phyloP scores from a whole-genome alignment of 2,888 invertebrate genomes.

The Conchocele bisecta region DNA sequence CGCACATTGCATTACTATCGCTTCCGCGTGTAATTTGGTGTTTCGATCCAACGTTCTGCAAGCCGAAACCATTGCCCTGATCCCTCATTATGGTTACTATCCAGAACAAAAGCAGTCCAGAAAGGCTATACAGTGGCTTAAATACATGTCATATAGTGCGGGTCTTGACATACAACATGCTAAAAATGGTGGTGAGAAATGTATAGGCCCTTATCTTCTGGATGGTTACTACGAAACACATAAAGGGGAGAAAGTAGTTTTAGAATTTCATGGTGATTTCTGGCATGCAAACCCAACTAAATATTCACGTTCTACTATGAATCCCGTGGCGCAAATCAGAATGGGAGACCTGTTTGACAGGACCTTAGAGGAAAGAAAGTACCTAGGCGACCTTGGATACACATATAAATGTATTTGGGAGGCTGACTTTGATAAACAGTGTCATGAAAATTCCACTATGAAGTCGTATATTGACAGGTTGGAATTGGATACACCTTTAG shows the following conservation, averaged over 20 bases:
- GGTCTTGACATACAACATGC: slow-evolving; percentile 25
- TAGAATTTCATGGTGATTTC: slow-evolving; percentile 27
- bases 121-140: slow-evolving; percentile 33
- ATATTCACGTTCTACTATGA: slow-evolving; percentile 15
- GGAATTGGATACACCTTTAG: slow-evolving; percentile 38
- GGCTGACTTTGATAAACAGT: slow-evolving; percentile 50
- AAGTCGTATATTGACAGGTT: slow-evolving; percentile 26
- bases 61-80: slow-evolving; percentile 28
- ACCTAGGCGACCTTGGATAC: slow-evolving; percentile 33
- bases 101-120: slow-evolving; percentile 40
- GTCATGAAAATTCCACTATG: too few species aligned
- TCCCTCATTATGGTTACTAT: slow-evolving; percentile 39
- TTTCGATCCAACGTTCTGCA: slow-evolving; percentile 16
- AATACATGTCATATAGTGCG: slow-evolving; percentile 12
- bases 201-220: slow-evolving; percentile 39
- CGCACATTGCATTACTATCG: slow-evolving; percentile 33
- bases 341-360: slow-evolving; percentile 26
- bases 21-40: slow-evolving; percentile 37
- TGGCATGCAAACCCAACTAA: slow-evolving; percentile 22
- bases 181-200: slow-evolving; percentile 18
- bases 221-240: slow-evolving; percentile 44
- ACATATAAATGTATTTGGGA: slow-evolving; percentile 61
- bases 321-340: slow-evolving; percentile 7
- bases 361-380: slow-evolving; percentile 20
- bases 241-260: too few species aligned